phyloP scores from a whole-genome alignment of 2,113 vertebrate species.

The Emydura subglobosa region DNA sequence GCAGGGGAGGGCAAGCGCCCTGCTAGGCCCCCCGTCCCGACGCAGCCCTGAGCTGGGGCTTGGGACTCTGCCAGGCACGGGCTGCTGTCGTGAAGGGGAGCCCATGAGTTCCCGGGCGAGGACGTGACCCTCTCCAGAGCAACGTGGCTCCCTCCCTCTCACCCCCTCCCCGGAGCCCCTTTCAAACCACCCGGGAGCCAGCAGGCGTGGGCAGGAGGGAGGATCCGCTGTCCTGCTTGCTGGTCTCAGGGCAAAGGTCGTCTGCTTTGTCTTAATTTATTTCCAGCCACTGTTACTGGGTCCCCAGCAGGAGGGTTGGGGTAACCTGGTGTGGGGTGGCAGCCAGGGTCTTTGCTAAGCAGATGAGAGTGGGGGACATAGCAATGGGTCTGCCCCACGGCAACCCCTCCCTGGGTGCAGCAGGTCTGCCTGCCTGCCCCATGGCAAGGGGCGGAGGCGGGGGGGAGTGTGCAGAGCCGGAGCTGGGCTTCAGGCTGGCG shows the following conservation, averaged over 20 bases:
- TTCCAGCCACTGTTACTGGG: not conserved
- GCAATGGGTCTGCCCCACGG: too few relatives aligned
- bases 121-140: not conserved
- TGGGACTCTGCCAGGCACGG: not conserved
- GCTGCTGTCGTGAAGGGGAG: accelerated
- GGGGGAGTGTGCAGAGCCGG: too few relatives aligned
- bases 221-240: not conserved
- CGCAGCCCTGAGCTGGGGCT: not conserved
- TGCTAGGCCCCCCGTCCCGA: not conserved
- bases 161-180: not conserved
- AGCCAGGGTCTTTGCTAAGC: too few relatives aligned
- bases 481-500: too few relatives aligned
- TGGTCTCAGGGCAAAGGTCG: not conserved
- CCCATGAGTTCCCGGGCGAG: not conserved
- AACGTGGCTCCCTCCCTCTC: not conserved
- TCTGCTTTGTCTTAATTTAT: not conserved
- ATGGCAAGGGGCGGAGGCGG: too few relatives aligned
- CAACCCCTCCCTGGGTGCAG: too few relatives aligned
- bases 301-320: not conserved
- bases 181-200: not conserved
- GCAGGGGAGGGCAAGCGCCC: not conserved
- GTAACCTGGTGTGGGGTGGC: not conserved
- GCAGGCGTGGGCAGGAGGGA: not conserved
- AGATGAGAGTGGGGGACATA: too few relatives aligned
- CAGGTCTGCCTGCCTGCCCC: too few relatives aligned